phyloP scores from a whole-genome alignment of 2,888 invertebrate species.

The Tipula confusa region DNA sequence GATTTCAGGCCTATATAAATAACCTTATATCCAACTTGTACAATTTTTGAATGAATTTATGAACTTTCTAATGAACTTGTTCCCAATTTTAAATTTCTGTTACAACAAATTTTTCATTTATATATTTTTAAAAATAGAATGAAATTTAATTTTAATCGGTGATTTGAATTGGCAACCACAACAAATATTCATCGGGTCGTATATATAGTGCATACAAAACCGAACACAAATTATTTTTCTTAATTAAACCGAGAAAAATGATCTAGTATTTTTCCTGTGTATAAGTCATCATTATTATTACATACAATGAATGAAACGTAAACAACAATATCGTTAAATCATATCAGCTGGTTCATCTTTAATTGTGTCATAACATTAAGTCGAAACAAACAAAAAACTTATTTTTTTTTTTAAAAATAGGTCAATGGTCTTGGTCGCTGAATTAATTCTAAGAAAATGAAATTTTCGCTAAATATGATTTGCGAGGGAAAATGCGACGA shows the following conservation, averaged over 20 bases:
- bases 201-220: not conserved
- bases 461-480: not conserved
- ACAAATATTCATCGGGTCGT: not conserved
- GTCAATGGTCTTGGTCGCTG: not conserved
- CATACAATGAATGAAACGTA: not conserved
- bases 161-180: not conserved
- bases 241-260: not conserved
- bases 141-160: not conserved
- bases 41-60: not conserved
- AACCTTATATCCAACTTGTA: not conserved
- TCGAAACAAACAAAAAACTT: not conserved
- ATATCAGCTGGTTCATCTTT: conserved; percentile 6
- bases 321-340: not conserved
- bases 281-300: conserved; percentile 15
- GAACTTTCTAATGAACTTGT: not conserved
- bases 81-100: not conserved
- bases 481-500: not conserved
- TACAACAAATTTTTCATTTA: not conserved
- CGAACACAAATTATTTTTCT: not conserved
- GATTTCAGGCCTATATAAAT: not conserved
- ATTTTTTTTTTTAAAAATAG: too few species aligned
- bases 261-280: conserved; percentile 1
- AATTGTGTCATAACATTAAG: not conserved
- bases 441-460: not conserved
- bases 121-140: not conserved